phyloP scores from a whole-genome alignment of 2,888 invertebrate genomes.

The Pyralis farinalis region DNA sequence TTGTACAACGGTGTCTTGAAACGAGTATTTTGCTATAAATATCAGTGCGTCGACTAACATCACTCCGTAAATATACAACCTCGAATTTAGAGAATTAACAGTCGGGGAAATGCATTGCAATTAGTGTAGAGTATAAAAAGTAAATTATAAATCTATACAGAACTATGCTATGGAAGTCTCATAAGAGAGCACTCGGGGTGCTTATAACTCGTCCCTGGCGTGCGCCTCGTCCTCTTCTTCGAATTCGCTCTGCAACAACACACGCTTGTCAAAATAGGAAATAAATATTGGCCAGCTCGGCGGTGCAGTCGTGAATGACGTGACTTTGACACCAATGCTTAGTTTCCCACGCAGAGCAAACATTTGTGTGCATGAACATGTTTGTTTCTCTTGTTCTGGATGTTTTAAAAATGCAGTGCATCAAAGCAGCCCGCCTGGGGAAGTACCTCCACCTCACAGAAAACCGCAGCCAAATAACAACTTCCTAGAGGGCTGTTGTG shows the following conservation, averaged over 20 bases:
- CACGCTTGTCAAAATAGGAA: background rate
- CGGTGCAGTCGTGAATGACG: no score
- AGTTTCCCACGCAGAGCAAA: no score
- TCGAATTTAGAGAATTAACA: slow-evolving; percentile 51
- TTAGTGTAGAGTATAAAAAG: slow-evolving; percentile 48
- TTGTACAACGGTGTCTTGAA: slow-evolving; percentile 6
- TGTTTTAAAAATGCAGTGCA: no score
- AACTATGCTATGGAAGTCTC: slow-evolving; percentile 72
- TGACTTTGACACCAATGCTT: no score
- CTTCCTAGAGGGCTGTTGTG: no score
- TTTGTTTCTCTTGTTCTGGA: no score
- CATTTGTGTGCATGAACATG: no score
- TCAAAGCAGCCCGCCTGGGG: no score
- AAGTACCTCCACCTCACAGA: no score
- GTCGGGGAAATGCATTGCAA: slow-evolving; percentile 65
- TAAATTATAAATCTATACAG: slow-evolving; percentile 69
- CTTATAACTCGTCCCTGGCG: slow-evolving; percentile 90
- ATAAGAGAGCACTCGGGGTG: slow-evolving; percentile 41
- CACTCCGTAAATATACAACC: slow-evolving; percentile 31
- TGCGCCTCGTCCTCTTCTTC: slow-evolving; percentile 88
- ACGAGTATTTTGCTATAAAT: slow-evolving; percentile 48
- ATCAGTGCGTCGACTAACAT: slow-evolving; percentile 27
- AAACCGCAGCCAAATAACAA: no score
- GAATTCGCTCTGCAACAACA: slow-evolving; percentile 70
- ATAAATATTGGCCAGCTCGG: no score